Percentiles rank a stretch among this genome's conserved stretches.
Evolutionary conservation across 2,888 invertebrate species (phyloP).

Genomic region (Pomacea canaliculata): DNA sequence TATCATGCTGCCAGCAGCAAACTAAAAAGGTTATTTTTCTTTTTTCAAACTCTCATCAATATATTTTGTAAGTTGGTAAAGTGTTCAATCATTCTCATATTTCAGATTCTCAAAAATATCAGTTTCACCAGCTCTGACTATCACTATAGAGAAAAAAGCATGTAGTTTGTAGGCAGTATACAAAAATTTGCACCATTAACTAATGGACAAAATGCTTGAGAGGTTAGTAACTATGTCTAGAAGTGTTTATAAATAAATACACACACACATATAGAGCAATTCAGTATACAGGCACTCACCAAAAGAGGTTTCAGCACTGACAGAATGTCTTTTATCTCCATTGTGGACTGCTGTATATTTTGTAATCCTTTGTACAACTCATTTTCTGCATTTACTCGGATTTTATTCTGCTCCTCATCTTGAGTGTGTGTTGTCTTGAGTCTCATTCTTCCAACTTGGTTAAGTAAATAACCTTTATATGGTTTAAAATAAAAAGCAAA

Average conservation of each 20-base stretch:
- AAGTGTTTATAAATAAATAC: too few relatives aligned
- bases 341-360: conserved; percentile 43
- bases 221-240: too few relatives aligned
- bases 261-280: neutral
- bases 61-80: too few relatives aligned
- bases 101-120: too few relatives aligned
- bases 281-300: conserved; percentile 32
- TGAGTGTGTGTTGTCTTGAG: conserved; percentile 16
- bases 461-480: conserved; percentile 27
- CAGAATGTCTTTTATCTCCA: conserved; percentile 55
- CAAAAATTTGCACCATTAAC: too few relatives aligned
- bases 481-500: neutral
- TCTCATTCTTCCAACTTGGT: conserved; percentile 32
- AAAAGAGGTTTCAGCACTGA: conserved; percentile 43
- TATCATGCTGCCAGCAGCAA: conserved; percentile 41
- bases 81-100: too few relatives aligned
- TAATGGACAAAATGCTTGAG: too few relatives aligned
- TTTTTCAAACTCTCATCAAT: neutral
- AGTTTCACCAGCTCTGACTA: too few relatives aligned
- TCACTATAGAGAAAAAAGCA: too few relatives aligned
- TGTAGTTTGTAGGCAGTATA: too few relatives aligned
- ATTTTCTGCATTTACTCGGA: conserved; percentile 30
- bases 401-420: conserved; percentile 15
- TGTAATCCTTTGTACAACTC: conserved; percentile 35
- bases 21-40: neutral